Base-by-base conservation (phyloP, 2,888 invertebrate genomes). In the Idaea dimidiata region DNA sequence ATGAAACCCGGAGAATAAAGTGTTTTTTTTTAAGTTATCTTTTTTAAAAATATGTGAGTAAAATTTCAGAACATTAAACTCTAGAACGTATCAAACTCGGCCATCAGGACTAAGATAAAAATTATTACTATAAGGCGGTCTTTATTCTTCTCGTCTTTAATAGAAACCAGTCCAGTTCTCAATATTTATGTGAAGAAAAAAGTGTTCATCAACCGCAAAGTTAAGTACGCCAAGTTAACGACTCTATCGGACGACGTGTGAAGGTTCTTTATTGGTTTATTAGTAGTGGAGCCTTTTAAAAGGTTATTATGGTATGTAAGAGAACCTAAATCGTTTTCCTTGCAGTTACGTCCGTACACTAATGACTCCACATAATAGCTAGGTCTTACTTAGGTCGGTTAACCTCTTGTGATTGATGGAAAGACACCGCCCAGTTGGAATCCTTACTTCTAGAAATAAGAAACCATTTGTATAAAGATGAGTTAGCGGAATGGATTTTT, bases 271-370 rank as follows among this genome's bases (percentile, higher is more conserved):
- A 60, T 62, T 60, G 62, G 62, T 60, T 70, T 65, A 72, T 70
- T 72, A 66, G 66, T 63, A 57, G 62, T 59, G 64, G 65, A 67
- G 70, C 65, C 68, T 72, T 69, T 58, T 18, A 68, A 64, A 64
- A 63, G 64, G 58, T 66, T 66, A 59, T 67, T 65, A 62, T 61
- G 17, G 58, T 43, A 7, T 43, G 43, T 43, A 43, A 43, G 43
- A 43, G 5, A 43, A 43, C 43, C 43, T 43, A 7, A 33, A 33
- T 6, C 33, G 7, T 7, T 43, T 43, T 43, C 5, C 24, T 24
- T 43, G 43, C 43, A 43, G 43, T 43, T 0, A 43, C 10, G 43
- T 43, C 14, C 14, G 43, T 43, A 43, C 43, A 43, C 14, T 43
- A 43, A 43, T 43, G 14, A 43, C 10, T 14, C 43, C 43, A 43